phyloP scores from a whole-genome alignment of 2,113 vertebrate genomes.

The Lepus americanus region DNA sequence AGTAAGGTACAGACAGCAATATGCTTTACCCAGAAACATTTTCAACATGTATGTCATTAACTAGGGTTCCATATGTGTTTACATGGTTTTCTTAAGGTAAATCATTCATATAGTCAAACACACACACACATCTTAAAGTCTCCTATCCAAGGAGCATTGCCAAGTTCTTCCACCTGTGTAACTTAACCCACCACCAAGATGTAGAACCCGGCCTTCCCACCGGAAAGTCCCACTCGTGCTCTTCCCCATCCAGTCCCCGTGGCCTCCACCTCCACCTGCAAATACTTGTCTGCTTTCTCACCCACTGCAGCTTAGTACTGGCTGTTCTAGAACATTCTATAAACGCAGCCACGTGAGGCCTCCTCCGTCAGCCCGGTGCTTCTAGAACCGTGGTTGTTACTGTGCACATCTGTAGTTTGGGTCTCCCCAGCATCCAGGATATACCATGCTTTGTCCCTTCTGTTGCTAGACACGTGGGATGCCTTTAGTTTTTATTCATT shows the following conservation, averaged over 20 bases:
- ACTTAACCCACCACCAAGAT: background rate
- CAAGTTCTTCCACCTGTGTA: conserved; percentile 35
- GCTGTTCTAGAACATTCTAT: conserved; percentile 7
- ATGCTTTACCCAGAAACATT: conserved; percentile 69
- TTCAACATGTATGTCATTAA: conserved; percentile 52
- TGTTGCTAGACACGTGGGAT: background rate
- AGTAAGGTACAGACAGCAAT: conserved; percentile 67
- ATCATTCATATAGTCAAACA: conserved; percentile 58
- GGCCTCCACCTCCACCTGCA: background rate
- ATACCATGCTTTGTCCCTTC: background rate
- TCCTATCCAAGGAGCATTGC: conserved; percentile 26
- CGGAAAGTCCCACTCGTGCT: background rate
- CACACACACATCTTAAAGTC: conserved; percentile 3
- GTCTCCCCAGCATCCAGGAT: background rate
- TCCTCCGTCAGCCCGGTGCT: background rate
- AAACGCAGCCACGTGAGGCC: background rate
- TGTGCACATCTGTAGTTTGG: background rate
- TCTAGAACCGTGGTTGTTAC: background rate
- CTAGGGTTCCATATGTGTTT: conserved; percentile 74
- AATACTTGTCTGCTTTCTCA: background rate
- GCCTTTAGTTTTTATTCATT: conserved; percentile 19
- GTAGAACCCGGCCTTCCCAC: background rate
- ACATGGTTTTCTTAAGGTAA: conserved; percentile 55
- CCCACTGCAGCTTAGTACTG: background rate
- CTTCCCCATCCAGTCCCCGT: background rate